These are phyloP conservation scores for Meliscaeva auricollis DNA, from an alignment of 2,888 invertebrate species.

Conservation along the genomic window DNA sequence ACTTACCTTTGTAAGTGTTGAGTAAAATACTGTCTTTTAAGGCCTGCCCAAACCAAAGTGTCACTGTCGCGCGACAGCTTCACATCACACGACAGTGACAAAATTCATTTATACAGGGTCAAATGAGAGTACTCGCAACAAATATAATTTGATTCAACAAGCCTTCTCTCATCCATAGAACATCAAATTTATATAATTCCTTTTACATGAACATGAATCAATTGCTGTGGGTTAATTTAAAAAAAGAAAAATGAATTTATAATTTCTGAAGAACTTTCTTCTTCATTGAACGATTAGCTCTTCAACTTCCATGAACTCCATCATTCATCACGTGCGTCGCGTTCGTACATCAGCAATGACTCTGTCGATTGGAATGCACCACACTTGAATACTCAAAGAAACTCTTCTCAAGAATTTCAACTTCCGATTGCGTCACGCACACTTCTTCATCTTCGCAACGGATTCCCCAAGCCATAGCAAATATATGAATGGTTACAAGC, in stretches of 20 bases:
- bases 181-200: too few species aligned
- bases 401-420: conserved; percentile 26
- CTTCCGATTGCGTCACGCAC: conserved; percentile 28
- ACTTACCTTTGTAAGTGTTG: too few species aligned
- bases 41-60: too few species aligned
- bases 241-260: not conserved
- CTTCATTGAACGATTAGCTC: not conserved
- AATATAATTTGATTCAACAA: too few species aligned
- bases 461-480: conserved; percentile 26
- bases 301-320: conserved; percentile 8
- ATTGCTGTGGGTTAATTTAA: not conserved
- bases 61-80: too few species aligned
- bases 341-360: not conserved
- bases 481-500: not conserved
- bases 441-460: conserved; percentile 11
- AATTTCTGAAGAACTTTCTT: conserved; percentile 18
- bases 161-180: not conserved
- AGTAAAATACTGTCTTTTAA: too few species aligned
- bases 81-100: too few species aligned
- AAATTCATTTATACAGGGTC: too few species aligned
- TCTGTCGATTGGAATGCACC: conserved; percentile 25
- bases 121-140: not conserved
- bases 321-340: too few species aligned
- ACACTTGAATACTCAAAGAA: conserved; percentile 1
- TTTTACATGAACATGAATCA: not conserved